phyloP scores from a whole-genome alignment of 2,797 vertebrate species.

The Micropoecilia bifurca region DNA sequence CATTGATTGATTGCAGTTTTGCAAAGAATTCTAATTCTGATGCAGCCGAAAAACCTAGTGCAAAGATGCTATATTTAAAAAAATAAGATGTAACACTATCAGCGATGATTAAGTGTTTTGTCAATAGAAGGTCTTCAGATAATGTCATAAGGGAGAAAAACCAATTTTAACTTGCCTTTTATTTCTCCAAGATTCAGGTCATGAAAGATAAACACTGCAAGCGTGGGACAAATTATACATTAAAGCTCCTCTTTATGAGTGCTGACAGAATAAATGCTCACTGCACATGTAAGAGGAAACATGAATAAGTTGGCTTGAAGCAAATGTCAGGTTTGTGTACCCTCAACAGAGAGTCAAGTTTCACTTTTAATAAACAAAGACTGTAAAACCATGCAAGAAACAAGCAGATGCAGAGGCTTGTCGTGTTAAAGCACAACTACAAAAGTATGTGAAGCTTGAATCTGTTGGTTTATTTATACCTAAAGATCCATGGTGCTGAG shows the following conservation, averaged over 20 bases:
- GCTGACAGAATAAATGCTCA: conserved; percentile 58
- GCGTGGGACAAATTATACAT: conserved; percentile 60
- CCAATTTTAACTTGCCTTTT: not conserved
- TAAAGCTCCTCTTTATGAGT: conserved; percentile 47
- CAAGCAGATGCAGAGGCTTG: not conserved
- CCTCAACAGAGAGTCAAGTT: conserved; percentile 41
- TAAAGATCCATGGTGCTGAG: not conserved
- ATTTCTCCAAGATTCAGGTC: conserved; percentile 55
- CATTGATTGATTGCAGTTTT: too few species aligned
- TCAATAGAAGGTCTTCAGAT: not conserved
- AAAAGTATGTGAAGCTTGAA: not conserved
- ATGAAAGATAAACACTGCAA: conserved; percentile 40
- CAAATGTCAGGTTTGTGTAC: conserved; percentile 45
- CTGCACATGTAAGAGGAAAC: conserved; percentile 49
- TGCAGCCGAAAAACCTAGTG: too few species aligned
- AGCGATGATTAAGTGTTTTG: not conserved
- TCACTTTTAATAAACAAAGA: conserved; percentile 62
- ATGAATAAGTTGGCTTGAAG: conserved; percentile 39
- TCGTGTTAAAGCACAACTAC: not conserved
- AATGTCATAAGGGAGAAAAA: not conserved
- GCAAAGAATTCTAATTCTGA: too few species aligned
- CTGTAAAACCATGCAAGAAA: not conserved
- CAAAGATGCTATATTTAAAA: too few species aligned
- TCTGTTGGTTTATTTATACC: not conserved
- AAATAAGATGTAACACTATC: not conserved